Evolutionary conservation across 2,888 invertebrate genomes (phyloP), one percentile per base, ranked within the genome.

Genomic region (Aphelenchoides bicaudatus): DNA sequence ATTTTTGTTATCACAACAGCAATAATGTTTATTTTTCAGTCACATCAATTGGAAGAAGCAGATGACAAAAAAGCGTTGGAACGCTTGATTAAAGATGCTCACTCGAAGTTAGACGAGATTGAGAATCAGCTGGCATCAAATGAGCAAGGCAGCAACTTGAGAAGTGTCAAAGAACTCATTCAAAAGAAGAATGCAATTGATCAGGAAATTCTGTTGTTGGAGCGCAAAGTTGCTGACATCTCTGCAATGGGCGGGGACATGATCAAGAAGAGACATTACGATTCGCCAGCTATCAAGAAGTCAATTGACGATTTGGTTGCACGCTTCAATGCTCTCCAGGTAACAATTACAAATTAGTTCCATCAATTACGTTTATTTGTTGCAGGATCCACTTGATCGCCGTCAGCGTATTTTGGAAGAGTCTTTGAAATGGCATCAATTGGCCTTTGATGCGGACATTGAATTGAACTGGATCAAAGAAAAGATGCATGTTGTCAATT

Each of bases 391-490:
- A 1, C 31, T 68, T 29, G 53, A 59, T 4, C 48, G 39, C 5
- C 84, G 92, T 37, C 84, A 88, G 6, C 86, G 85, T 52, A 87
- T 87, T 28, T 82, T 98, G 25, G 89, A 91, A 73, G 90, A 93
- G 79, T 91, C 93, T 0, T 85, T 87, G 47, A 87, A 89, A 67
- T 87, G 88, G 78, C 91, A 94, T 81, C 91, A 93, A 80, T 92
- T 93, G 80, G 87, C 88, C 1, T 91, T 93, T 73, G 92, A 93
- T 78, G 85, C 93, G 47, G 88, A 90, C 48, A 87, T 88, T 1
- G 94, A 98, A 80, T 83, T 91, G 72, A 91, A 90, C 78, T 98
- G 96, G 96, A 88, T 96, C 66, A 86, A 87, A 37, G 94, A 94
- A 80, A 89, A 91, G 61, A 80, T 87, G 67, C 88, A 89, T 0